Conservation (phyloP, 2,888 invertebrate species). For the Diploptera punctata region DNA sequence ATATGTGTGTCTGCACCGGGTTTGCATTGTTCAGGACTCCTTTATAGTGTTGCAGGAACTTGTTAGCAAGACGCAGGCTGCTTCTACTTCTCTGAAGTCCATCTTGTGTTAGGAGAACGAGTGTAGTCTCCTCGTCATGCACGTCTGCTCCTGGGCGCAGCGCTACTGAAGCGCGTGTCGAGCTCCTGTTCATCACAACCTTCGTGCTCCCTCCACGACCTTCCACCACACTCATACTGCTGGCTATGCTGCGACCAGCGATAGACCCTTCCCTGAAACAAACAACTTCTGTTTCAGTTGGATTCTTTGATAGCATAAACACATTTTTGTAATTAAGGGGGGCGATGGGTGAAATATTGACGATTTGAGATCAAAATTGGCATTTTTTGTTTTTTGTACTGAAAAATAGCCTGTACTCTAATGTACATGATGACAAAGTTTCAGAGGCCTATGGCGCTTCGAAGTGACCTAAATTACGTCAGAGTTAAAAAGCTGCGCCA, state of each 20-base stretch:
- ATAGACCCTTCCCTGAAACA: conserved; percentile 30
- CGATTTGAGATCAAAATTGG: too few species aligned
- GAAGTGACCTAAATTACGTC: too few species aligned
- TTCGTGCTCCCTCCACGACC: neutral
- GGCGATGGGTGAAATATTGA: too few species aligned
- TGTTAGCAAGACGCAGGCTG: conserved; percentile 21
- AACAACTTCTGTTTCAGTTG: too few species aligned
- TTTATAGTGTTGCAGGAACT: conserved; percentile 31
- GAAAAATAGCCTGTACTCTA: too few species aligned
- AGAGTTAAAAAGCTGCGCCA: too few species aligned
- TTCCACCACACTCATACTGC: conserved; percentile 23
- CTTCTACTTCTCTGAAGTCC: neutral
- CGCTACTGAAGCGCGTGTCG: neutral
- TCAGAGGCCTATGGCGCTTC: too few species aligned
- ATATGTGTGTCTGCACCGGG: conserved; percentile 23
- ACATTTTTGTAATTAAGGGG: too few species aligned
- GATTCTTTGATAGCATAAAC: too few species aligned
- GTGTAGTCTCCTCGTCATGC: conserved; percentile 15
- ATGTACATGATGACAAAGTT: too few species aligned
- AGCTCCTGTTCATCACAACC: conserved; percentile 18
- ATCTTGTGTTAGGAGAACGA: neutral
- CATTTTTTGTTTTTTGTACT: too few species aligned
- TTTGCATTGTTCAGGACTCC: conserved; percentile 10
- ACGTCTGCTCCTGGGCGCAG: neutral
- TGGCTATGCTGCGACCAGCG: conserved; percentile 27